Base-by-base conservation (phyloP, 2,888 invertebrate species). In the Lasioglossum pauxillum region DNA sequence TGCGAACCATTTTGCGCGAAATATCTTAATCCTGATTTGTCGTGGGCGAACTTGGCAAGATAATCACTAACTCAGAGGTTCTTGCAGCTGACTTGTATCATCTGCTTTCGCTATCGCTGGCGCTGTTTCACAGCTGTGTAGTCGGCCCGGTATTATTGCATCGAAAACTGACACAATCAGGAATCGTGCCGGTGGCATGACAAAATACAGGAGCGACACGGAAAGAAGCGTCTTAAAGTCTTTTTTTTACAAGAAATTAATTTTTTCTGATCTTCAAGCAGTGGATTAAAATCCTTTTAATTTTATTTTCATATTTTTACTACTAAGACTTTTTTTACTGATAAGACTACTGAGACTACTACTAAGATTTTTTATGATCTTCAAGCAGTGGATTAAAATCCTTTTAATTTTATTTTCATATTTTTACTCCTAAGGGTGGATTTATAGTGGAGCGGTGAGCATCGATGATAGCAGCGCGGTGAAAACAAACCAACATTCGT, bases 51-150 rank as follows among this genome's bases (percentile, higher is more conserved):
- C 75, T 84, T 44, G 35, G 60, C 82, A 75, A 84, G 82, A 82
- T 78, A 78, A 84, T 84, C 82, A 72, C 44, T 46, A 72, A 78
- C 64, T 84, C 64, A 23, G 41, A 73, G 46, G 72, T 84, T 84
- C 83, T 82, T 82, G 83, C 53, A 72, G 75, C 78, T 46, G 75
- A 67, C 41, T 78, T 38, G 84, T 64, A 44, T 78, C 82, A 53
- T 82, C 75, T 78, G 82, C 82, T 78, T 38, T 84, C 49, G 53
- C 84, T 49, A 81, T 80, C 81, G 75, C 35, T 27, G 57, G 27
- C 53, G 38, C 35, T 60, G 49, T 67, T 49, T n/a, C 74, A 2
- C 2, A 38, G 31, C 41, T 27, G 38, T 60, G 31, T 41, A 19
- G 60, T 74, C 72, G 31, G 53, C 38, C 38, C 23, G 19, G 41